Evolutionary conservation across 2,113 vertebrate species (phyloP), one percentile per base, ranked within the genome.

Genomic region (Dicrurus megarhynchus): DNA sequence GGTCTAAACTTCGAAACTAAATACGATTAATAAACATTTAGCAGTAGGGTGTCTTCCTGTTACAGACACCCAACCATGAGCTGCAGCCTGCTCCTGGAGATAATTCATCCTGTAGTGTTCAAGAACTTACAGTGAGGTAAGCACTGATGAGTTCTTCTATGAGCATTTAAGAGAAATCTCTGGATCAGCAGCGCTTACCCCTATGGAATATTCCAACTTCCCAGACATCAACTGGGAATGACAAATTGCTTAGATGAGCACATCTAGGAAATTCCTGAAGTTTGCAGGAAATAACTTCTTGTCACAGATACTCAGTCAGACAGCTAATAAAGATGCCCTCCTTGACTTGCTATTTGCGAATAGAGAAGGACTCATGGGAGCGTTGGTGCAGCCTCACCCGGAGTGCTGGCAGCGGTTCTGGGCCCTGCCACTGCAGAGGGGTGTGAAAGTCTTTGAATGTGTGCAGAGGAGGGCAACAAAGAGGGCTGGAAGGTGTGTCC

Each of bases 381-480:
- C 1, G 1, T 16, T 78, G 24, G 11, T 26, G 56, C 8, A 7
- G 41, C 24, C n/a, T 55, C 30, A 47, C 7, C 11, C 0, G 0
- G 41, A 55, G 30, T 30, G n/a, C 65, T 41, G 30, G n/a, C 4
- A 55, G 30, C n/a, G 70, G 9, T 19, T 55, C 47, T 73, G 65
- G 19, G 23, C 22, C 9, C 13, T 22, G n/a, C 23, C 24, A 11
- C 39, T 74, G 68, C 60, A 84, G 60, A 61, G 26, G 32, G 13
- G 9, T 68, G 47, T 37, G 47, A 68, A 84, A 21, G 21, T 68
- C 23, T 41, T 68, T 50, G 47, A 68, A 61, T 55, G 15, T 14
- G 28, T 24, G 33, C 47, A 67, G 65, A 78, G 35, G 27, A 86
- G 15, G 15, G 8, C 2, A 59, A 49, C 28, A 60, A 55, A 87